Base-by-base conservation (phyloP, 2,797 vertebrate species). In the Triplophysa yarkandensis region DNA sequence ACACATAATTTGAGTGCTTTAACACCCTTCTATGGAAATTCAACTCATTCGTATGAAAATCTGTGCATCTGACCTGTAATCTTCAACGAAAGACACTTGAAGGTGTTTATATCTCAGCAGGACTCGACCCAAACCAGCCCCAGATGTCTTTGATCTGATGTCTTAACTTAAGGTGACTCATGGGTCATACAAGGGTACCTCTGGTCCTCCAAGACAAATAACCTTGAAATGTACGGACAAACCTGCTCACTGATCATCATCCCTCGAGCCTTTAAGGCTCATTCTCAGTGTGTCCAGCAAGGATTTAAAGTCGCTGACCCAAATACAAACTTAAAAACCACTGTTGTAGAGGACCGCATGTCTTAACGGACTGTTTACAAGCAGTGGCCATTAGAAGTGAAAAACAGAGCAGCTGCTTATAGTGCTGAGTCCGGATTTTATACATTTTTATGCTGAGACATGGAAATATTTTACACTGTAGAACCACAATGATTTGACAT, bases 351-450 rank as follows among this genome's bases (percentile, higher is more conserved):
- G 11, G 23, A n/a, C 13, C 1, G 13, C 11, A 4, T 14, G 16
- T 54, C 23, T 14, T 6, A 25, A 4, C 0, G 23, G 23, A 54
- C 50, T 13, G 50, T 27, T 25, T 6, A 14, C 11, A 25, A 50
- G 19, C 10, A 2, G 1, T 52, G 11, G 21, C 46, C 16, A 43
- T 43, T 43, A 14, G 23, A 52, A 16, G 23, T 1, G 50, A 54
- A 14, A 54, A 34, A 65, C 36, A 58, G 6, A 17, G 50, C 0
- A 14, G 23, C 11, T 25, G 23, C 13, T 25, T 25, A 9, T 34
- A 34, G 13, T 34, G 71, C 71, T 34, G 50, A 74, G 27, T 74
- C 50, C 21, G 57, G 62, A 14, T 41, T 71, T 44, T 16, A 30
- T 4, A 17, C 19, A 27, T 32, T 64, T 65, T 65, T 66, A 44